Percentiles rank a stretch among this genome's conserved stretches.
Conservation (phyloP, 2,797 vertebrate genomes). For the Lemur catta region DNA sequence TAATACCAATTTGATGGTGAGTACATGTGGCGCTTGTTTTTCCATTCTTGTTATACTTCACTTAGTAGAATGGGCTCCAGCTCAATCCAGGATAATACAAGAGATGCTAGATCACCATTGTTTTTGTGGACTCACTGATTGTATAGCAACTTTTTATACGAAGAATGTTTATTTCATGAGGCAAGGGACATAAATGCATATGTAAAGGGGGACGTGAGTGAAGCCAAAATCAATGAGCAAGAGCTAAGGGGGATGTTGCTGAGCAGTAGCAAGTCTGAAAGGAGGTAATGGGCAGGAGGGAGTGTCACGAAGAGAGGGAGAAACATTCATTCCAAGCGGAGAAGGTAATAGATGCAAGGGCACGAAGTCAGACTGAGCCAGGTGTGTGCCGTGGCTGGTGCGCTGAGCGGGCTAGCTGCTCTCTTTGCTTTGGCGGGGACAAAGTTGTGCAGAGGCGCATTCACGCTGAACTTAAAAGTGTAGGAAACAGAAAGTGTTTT, state of each 20-base stretch:
- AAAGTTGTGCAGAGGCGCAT: not conserved
- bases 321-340: not conserved
- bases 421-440: constrained; percentile 61
- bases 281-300: accelerated
- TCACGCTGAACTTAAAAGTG: constrained; percentile 37
- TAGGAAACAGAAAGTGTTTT: constrained; percentile 77
- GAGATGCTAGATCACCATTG: no score
- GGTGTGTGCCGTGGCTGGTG: not conserved
- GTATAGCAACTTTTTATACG: not conserved
- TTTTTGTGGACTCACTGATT: not conserved
- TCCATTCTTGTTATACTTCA: no score
- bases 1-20: no score
- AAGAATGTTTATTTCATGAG: not conserved
- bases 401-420: not conserved
- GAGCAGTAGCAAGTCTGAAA: not conserved
- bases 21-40: no score
- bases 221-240: no score
- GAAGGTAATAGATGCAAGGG: not conserved
- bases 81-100: no score
- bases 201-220: accelerated
- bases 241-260: not conserved
- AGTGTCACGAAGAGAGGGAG: not conserved
- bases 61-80: no score
- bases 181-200: accelerated
- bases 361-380: not conserved